A percentile compares a stretch with the other conserved stretches of the same genome.
Evolutionary conservation across 2,113 vertebrate genomes (phyloP).

Genomic region (Pyrgilauda ruficollis): DNA sequence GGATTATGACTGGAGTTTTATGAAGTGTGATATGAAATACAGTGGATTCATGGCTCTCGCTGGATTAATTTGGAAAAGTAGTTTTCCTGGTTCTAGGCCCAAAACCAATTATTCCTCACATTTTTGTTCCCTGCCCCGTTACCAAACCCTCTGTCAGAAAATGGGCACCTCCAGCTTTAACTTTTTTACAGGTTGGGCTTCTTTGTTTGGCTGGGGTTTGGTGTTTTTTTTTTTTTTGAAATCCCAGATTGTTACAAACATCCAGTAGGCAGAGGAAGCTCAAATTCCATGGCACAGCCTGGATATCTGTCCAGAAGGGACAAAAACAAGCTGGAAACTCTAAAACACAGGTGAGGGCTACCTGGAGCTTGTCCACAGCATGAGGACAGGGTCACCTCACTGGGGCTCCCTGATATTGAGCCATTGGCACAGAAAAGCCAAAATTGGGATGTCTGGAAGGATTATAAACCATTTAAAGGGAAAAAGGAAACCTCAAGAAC

Average conservation of each 20-base stretch:
- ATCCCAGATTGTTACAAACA: slow-evolving; percentile 1
- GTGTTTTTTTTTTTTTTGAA: background rate
- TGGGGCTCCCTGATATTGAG: background rate
- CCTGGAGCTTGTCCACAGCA: background rate
- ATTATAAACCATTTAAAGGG: background rate
- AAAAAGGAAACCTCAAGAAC: background rate
- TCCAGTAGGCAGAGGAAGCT: slow-evolving; percentile 32
- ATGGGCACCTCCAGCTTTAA: slow-evolving; percentile 11
- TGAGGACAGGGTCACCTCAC: fast-evolving
- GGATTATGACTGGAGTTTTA: slow-evolving; percentile 68
- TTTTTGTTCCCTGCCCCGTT: slow-evolving; percentile 48
- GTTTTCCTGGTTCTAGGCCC: slow-evolving; percentile 72
- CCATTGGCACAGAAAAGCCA: background rate
- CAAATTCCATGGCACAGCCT: background rate
- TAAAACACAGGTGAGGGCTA: fast-evolving
- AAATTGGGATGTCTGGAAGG: background rate
- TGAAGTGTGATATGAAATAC: slow-evolving; percentile 72
- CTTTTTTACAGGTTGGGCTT: slow-evolving; percentile 38
- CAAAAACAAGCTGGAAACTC: background rate
- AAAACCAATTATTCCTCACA: slow-evolving; percentile 68
- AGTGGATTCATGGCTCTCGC: slow-evolving; percentile 70
- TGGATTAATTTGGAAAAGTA: slow-evolving; percentile 69
- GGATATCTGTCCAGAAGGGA: background rate
- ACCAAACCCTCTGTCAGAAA: slow-evolving; percentile 39
- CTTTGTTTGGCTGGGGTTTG: slow-evolving; percentile 8